Conservation (phyloP, 2,888 invertebrate species). For the Lamellibrachia columna region DNA sequence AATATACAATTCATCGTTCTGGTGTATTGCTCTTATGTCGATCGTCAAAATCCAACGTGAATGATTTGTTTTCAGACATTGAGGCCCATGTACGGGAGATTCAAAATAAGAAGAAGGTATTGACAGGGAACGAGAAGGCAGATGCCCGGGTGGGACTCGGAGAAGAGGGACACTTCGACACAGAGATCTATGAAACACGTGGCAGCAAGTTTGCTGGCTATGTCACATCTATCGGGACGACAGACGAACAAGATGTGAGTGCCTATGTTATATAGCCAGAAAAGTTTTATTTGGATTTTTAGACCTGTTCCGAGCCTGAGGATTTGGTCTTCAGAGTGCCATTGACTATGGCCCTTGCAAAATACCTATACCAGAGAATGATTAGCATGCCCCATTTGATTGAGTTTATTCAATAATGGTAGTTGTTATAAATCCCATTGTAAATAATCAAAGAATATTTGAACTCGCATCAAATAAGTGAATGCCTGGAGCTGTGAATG, state of each 20-base stretch:
- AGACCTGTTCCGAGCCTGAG: not conserved
- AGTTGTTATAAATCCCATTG: no score
- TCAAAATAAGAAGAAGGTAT: constrained; percentile 81
- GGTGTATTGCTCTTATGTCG: not conserved
- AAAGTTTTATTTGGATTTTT: not conserved
- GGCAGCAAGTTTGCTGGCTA: constrained; percentile 91
- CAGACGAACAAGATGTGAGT: constrained; percentile 85
- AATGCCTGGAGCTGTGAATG: no score
- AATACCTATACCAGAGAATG: no score
- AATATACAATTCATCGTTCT: not conserved
- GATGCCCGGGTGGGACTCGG: constrained; percentile 79
- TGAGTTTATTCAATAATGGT: no score
- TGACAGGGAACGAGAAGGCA: constrained; percentile 66
- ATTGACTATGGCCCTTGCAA: no score
- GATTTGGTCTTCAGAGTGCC: not conserved
- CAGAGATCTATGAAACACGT: constrained; percentile 86
- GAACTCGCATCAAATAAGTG: no score
- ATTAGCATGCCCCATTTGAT: no score
- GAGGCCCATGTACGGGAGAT: constrained; percentile 93
- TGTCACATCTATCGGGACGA: constrained; percentile 94
- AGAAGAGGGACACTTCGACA: constrained; percentile 87
- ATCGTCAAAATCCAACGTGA: not conserved
- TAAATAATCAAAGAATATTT: no score
- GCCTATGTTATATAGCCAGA: not conserved
- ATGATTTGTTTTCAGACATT: constrained; percentile 68